phyloP scores from a whole-genome alignment of 2,113 vertebrate species.

The Paralichthys olivaceus region DNA sequence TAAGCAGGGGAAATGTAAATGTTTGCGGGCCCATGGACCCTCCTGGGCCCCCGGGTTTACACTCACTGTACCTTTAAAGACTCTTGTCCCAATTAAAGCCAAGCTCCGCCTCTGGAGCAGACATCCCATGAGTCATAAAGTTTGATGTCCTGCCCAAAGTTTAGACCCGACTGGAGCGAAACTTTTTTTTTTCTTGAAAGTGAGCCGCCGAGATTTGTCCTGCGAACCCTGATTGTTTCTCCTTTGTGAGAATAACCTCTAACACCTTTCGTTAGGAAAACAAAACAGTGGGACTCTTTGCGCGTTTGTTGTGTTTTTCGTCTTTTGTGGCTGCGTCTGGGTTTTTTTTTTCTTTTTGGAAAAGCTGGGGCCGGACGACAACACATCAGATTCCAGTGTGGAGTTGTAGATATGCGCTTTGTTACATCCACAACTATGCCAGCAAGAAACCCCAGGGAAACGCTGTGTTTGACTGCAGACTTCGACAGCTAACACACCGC shows the following conservation, averaged over 20 bases:
- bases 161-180: conserved; percentile 77
- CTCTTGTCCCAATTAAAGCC: conserved; percentile 64
- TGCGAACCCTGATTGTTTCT: conserved; percentile 36
- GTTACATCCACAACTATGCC: conserved; percentile 73
- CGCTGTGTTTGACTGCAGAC: conserved; percentile 52
- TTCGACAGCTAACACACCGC: conserved; percentile 74
- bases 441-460: conserved; percentile 62
- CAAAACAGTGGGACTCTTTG: neutral
- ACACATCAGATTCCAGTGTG: conserved; percentile 61
- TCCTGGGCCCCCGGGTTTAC: conserved; percentile 3
- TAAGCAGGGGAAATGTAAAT: neutral
- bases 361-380: conserved; percentile 52
- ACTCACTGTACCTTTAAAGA: conserved; percentile 77
- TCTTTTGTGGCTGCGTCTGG: conserved; percentile 26
- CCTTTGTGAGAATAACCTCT: neutral
- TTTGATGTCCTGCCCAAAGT: conserved; percentile 86
- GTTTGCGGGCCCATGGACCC: neutral
- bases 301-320: conserved; percentile 32
- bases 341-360: conserved; percentile 26
- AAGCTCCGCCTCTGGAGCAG: conserved; percentile 72
- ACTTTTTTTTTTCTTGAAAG: conserved; percentile 71
- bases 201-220: conserved; percentile 81
- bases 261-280: neutral
- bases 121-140: conserved; percentile 83
- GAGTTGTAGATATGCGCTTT: conserved; percentile 77